A percentile compares a stretch with the other conserved stretches of the same genome.
phyloP scores from a whole-genome alignment of 1,140 invertebrate species.

The Lamellibrachia luymesi region DNA sequence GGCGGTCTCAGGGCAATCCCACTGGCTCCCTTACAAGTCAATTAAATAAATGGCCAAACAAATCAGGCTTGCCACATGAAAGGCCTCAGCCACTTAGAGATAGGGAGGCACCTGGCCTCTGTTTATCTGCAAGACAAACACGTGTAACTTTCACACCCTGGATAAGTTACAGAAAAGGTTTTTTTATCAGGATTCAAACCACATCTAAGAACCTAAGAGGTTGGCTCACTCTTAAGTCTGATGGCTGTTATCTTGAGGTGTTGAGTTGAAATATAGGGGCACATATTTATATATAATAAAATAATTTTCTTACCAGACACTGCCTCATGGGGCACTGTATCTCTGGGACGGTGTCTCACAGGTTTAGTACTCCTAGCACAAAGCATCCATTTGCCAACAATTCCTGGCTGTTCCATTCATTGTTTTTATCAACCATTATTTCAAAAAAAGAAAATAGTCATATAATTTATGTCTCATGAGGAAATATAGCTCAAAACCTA shows the following conservation, averaged over 20 bases:
- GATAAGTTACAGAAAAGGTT: neutral
- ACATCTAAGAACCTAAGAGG: neutral
- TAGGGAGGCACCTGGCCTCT: neutral
- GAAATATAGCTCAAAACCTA: neutral
- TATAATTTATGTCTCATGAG: neutral
- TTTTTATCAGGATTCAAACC: neutral
- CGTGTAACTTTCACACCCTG: neutral
- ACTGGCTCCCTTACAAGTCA: neutral
- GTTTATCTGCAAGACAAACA: neutral
- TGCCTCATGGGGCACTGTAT: neutral
- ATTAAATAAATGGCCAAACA: neutral
- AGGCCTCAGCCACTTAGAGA: neutral
- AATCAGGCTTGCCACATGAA: neutral
- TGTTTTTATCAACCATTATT: no score
- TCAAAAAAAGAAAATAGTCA: no score
- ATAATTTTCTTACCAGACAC: neutral
- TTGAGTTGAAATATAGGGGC: neutral
- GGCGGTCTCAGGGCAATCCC: neutral
- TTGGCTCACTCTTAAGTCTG: neutral
- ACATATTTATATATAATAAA: neutral
- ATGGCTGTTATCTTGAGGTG: neutral
- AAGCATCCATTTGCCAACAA: no score
- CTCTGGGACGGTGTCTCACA: no score
- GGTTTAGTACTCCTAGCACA: no score
- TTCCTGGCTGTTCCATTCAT: no score